A percentile compares a stretch with the other conserved stretches of the same genome.
These are phyloP conservation scores for Laticauda laticaudata DNA, from an alignment of 2,113 vertebrate species.

Conservation along the genomic window DNA sequence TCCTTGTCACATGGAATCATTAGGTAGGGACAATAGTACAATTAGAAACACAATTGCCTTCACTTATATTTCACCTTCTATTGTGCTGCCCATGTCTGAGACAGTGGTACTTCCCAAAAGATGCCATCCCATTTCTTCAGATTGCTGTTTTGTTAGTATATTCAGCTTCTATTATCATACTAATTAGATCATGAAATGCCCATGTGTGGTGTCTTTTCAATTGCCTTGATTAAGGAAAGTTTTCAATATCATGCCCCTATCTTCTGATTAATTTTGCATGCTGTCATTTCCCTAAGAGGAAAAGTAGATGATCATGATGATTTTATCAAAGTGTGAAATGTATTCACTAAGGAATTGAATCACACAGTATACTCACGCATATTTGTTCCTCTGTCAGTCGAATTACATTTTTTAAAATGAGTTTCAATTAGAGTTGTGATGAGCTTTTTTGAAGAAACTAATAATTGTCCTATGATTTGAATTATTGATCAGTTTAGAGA, in stretches of 20 bases:
- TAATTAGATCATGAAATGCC: slow-evolving; percentile 33
- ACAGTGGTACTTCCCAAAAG: background rate
- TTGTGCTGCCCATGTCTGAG: background rate
- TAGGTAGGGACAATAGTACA: background rate
- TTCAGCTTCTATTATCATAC: slow-evolving; percentile 35
- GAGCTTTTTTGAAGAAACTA: background rate
- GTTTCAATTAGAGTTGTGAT: background rate
- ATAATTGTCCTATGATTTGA: background rate
- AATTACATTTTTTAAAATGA: slow-evolving; percentile 35
- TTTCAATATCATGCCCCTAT: slow-evolving; percentile 20
- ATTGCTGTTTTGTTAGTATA: slow-evolving; percentile 23
- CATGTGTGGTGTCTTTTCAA: slow-evolving; percentile 44
- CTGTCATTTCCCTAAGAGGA: background rate
- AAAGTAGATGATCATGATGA: background rate
- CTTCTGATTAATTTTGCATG: slow-evolving; percentile 30
- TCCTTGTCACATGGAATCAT: background rate
- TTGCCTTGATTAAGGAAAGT: slow-evolving; percentile 50
- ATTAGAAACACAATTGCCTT: background rate
- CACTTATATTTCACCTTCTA: background rate
- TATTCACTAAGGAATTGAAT: background rate
- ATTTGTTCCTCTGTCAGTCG: background rate
- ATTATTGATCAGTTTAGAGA: background rate
- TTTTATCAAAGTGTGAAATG: background rate
- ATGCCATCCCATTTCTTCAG: background rate
- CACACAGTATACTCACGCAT: background rate